Base-by-base conservation (phyloP, 2,888 invertebrate genomes). In the Diachrysia chrysitis region DNA sequence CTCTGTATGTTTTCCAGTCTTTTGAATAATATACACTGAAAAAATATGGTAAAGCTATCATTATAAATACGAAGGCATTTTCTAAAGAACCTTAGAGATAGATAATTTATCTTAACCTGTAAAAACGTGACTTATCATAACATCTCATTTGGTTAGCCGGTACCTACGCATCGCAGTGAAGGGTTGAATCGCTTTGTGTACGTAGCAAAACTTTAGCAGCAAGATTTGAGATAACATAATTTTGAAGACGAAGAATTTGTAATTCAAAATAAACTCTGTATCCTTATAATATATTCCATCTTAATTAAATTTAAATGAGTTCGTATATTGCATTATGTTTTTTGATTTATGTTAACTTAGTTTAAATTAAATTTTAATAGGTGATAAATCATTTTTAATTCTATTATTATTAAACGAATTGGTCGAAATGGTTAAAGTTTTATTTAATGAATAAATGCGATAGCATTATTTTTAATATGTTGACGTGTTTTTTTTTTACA, bases 121-220 rank as follows among this genome's bases (percentile, higher is more conserved):
- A 55, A 65, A 70, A 66, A 69, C 79, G 79, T 78, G 76, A 66
- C 73, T 76, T 79, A 71, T 79, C 76, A 19, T 58, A 53, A 69
- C 14, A 73, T 66, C 65, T 76, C 57, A 69, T 63, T 76, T 23
- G 29, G 58, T 37, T 19, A 35, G 64, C 60, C 55, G 14, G 62
- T 53, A 21, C 60, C 32, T 14, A 76, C 76, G 74, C 75, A 74
- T 59, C 63, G 63, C 35, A 51, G 35, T 64, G 56, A 85, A 83
- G 79, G 82, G 82, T 82, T 84, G 74, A 76, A 83, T 83, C 83
- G 81, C 53, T 46, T 84, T 84, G 83, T 81, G 83, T 81, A 75
- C 75, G 81, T 78, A 82, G 81, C 81, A 81, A 83, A 83, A 83
- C 74, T 80, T 82, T 79, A 77, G 73, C 71, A 75, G 76, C 68